phyloP scores from a whole-genome alignment of 1,140 invertebrate species.

The Alviniconcha marisindica region DNA sequence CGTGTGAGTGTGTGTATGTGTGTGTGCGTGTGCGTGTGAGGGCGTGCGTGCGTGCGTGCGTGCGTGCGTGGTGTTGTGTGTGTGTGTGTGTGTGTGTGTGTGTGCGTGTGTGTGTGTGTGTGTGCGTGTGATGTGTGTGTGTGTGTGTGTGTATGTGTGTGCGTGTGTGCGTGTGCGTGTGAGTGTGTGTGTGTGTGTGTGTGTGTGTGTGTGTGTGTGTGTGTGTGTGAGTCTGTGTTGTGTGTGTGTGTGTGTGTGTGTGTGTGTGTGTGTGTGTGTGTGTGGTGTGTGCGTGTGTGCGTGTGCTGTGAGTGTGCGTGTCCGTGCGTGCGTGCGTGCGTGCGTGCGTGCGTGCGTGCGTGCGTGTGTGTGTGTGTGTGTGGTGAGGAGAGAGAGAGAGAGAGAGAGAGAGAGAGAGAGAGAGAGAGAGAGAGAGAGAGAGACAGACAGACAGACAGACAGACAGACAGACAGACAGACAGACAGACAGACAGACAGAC shows the following conservation, averaged over 20 bases:
- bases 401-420: background rate
- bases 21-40: slow-evolving; percentile 16
- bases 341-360: too few species aligned
- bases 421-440: slow-evolving; percentile 11
- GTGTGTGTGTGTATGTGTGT: too few species aligned
- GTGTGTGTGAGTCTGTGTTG: too few species aligned
- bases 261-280: too few species aligned
- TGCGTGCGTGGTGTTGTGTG: background rate
- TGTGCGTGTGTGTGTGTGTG: slow-evolving; percentile 14
- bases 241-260: too few species aligned
- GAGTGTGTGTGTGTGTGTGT: too few species aligned
- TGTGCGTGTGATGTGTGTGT: background rate
- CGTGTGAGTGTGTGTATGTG: background rate
- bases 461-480: background rate
- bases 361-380: too few species aligned
- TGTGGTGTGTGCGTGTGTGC: too few species aligned
- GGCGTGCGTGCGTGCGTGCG: background rate
- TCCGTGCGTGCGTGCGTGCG: too few species aligned
- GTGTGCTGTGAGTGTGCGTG: too few species aligned
- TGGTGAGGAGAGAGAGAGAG: background rate
- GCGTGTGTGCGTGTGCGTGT: too few species aligned
- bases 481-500: slow-evolving; percentile 30
- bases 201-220: too few species aligned
- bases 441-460: slow-evolving; percentile 2
- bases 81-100: slow-evolving; percentile 5